Base-by-base conservation (phyloP, 2,888 invertebrate genomes). In the Agonopterix heracliana region DNA sequence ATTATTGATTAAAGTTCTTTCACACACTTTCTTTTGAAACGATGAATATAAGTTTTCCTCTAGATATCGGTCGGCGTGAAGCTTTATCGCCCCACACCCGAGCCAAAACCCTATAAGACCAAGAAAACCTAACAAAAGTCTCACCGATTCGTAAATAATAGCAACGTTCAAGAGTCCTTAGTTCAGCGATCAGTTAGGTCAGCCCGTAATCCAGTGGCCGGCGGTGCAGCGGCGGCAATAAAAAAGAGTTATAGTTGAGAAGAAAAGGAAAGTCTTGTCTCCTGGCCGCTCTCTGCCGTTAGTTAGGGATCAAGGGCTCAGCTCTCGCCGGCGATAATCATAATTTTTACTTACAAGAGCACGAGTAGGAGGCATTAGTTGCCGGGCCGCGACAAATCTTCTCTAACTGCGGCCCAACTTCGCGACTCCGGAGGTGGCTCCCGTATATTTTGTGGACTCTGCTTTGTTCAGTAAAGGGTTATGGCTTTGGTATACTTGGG, bases 241-340 rank as follows among this genome's bases (percentile, higher is more conserved):
- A 89, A 89, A 88, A 89, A 89, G 89, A 89, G 89, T 89, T 89
- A 89, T 89, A 85, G 88, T 84, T 78, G 61, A 72, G 77, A 81
- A 82, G 86, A 86, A 86, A 86, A 86, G 81, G 84, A 85, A 86
- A 86, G 86, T 86, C 81, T 65, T 41, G 41, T 71, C 67, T 65
- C 65, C 62, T 61, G 26, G 26, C 26, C 26, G 64, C 67, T 55
- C 56, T 49, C 62, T 63, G 75, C 83, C 85, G 85, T 84, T 86
- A 86, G 85, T 84, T 80, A 74, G 70, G 86, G 88, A 83, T 88
- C 85, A 88, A 86, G 73, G 75, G 88, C 78, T 87, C 85, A 83
- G 75, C 68, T 73, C 82, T 71, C 75, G 74, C 71, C 74, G 75
- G 84, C 84, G 85, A 88, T 88, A 88, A 88, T 87, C 87, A 88